These are phyloP conservation scores for Peribatodes rhomboidaria DNA, from an alignment of 2,888 invertebrate species.

Conservation along the genomic window DNA sequence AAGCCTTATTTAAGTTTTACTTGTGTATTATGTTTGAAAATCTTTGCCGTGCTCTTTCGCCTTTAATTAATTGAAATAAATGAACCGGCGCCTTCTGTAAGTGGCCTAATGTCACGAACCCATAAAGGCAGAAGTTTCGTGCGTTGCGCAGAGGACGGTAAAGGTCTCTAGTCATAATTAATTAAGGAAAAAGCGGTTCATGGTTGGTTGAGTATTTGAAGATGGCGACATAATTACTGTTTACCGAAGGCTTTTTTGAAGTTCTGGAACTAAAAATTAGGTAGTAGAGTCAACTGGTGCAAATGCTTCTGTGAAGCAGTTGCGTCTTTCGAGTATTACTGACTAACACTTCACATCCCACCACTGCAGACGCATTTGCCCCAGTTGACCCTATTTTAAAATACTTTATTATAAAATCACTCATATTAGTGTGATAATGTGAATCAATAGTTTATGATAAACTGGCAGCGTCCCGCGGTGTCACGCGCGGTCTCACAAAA, in stretches of 20 bases:
- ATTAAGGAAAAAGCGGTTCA: constrained; percentile 33
- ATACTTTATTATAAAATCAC: too few relatives aligned
- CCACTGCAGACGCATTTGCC: too few relatives aligned
- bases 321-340: too few relatives aligned
- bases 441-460: too few relatives aligned
- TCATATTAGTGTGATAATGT: too few relatives aligned
- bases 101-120: constrained; percentile 31
- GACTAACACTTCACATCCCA: too few relatives aligned
- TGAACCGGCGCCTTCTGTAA: constrained; percentile 25
- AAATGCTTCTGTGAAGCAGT: neutral
- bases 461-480: too few relatives aligned
- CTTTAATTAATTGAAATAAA: constrained; percentile 31
- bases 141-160: constrained; percentile 21
- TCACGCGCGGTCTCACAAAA: too few relatives aligned
- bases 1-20: too few relatives aligned
- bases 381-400: too few relatives aligned
- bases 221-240: constrained; percentile 21
- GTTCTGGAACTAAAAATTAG: neutral
- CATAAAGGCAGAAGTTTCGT: constrained; percentile 32
- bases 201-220: constrained; percentile 20
- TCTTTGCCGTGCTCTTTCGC: constrained; percentile 6
- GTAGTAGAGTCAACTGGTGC: too few relatives aligned
- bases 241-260: constrained; percentile 2
- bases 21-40: neutral
- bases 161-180: constrained; percentile 34